Percentiles rank a stretch among this genome's conserved stretches.
phyloP scores from a whole-genome alignment of 2,888 invertebrate species.

The Sesia bembeciformis region DNA sequence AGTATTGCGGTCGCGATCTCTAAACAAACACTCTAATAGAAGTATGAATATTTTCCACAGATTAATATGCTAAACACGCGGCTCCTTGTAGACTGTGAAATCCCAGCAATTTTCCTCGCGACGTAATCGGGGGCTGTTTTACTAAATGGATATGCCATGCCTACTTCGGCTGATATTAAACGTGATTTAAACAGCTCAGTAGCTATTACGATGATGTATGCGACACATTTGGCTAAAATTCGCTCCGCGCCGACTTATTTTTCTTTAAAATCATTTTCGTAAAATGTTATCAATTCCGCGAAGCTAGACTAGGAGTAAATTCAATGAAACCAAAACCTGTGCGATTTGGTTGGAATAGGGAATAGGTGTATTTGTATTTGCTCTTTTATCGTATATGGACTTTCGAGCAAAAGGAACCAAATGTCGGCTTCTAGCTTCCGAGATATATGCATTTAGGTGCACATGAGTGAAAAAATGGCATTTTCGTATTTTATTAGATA shows the following conservation, averaged over 20 bases:
- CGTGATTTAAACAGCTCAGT: conserved; percentile 14
- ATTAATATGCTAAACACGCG: conserved; percentile 20
- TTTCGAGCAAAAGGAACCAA: no score
- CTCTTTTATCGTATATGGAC: no score
- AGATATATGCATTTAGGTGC: no score
- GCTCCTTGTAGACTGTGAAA: conserved; percentile 10
- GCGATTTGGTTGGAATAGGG: no score
- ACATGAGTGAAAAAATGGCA: no score
- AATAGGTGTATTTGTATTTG: no score
- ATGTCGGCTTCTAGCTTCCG: no score
- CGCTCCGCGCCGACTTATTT: background rate
- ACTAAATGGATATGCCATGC: conserved; percentile 15
- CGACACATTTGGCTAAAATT: conserved; percentile 10
- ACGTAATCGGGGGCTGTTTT: conserved; percentile 14
- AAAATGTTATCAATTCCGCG: background rate
- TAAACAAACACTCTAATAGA: conserved; percentile 12
- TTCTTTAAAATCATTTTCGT: background rate
- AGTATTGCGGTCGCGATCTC: conserved; percentile 3
- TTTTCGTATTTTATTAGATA: no score
- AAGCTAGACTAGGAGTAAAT: no score
- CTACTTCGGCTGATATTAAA: conserved; percentile 11
- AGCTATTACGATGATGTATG: conserved; percentile 14
- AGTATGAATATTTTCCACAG: conserved; percentile 15
- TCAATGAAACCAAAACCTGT: no score
- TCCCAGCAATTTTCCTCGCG: conserved; percentile 16